Evolutionary conservation across 2,113 vertebrate genomes (phyloP).

Genomic region (Myrmecophaga tridactyla): DNA sequence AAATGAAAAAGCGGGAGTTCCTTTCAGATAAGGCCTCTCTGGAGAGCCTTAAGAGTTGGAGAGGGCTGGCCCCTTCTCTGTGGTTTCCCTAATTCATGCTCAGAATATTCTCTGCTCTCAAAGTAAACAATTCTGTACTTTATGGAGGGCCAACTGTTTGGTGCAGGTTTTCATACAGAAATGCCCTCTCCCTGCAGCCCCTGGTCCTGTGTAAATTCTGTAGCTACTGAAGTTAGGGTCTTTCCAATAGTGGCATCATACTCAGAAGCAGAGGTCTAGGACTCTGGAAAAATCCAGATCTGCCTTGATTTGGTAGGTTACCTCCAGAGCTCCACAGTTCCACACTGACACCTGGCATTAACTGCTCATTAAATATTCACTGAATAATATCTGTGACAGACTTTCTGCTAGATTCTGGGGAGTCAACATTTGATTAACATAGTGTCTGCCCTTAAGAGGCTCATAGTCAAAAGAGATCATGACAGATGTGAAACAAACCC

Average conservation of each 20-base stretch:
- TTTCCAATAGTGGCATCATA: background rate
- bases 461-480: background rate
- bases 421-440: accelerated
- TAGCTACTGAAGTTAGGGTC: background rate
- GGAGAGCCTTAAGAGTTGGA: background rate
- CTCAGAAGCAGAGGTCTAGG: background rate
- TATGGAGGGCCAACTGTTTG: background rate
- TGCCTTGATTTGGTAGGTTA: too few species aligned
- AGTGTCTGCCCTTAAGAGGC: background rate
- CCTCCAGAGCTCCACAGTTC: background rate
- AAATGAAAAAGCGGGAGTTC: background rate
- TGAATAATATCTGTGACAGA: accelerated
- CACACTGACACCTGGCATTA: accelerated
- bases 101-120: accelerated
- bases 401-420: background rate
- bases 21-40: background rate
- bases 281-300: background rate
- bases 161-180: accelerated
- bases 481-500: background rate
- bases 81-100: background rate
- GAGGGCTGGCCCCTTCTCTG: accelerated
- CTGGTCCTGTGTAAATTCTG: accelerated
- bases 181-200: accelerated
- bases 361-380: accelerated
- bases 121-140: background rate